Evolutionary conservation across 1,140 invertebrate species (phyloP).

Genomic region (Bombus confusus): DNA sequence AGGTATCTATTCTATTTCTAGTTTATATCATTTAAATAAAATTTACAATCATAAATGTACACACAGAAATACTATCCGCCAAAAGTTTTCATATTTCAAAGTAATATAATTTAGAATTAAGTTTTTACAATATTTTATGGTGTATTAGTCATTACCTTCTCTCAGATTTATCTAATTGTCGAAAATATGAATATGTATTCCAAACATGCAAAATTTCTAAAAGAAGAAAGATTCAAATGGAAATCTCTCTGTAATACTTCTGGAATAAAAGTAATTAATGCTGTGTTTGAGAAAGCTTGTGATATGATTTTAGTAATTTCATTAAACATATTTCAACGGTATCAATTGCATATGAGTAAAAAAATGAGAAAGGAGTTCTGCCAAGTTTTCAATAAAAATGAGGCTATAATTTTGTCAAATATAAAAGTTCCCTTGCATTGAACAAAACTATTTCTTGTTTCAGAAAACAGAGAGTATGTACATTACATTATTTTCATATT

Average conservation of each 20-base stretch:
- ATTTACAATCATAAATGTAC: slow-evolving; percentile 32
- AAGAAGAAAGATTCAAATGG: background rate
- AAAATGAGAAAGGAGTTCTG: slow-evolving; percentile 20
- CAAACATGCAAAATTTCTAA: background rate
- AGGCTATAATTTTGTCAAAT: slow-evolving; percentile 30
- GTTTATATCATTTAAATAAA: slow-evolving; percentile 31
- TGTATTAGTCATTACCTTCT: slow-evolving; percentile 6
- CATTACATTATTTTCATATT: slow-evolving; percentile 3
- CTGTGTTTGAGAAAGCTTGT: slow-evolving; percentile 68
- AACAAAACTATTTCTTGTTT: slow-evolving; percentile 44
- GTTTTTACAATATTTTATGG: slow-evolving; percentile 3
- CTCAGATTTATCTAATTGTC: background rate
- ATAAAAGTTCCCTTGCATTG: slow-evolving; percentile 56
- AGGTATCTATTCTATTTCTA: slow-evolving; percentile 10
- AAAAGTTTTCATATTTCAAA: slow-evolving; percentile 25
- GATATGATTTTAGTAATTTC: slow-evolving; percentile 21
- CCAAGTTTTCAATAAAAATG: slow-evolving; percentile 15
- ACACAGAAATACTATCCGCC: slow-evolving; percentile 12
- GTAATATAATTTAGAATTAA: slow-evolving; percentile 17
- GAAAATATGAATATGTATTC: background rate
- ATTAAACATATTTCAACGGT: slow-evolving; percentile 14
- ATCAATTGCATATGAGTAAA: slow-evolving; percentile 26
- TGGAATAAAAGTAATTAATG: slow-evolving; percentile 44
- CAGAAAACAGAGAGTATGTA: slow-evolving; percentile 10
- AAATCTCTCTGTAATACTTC: slow-evolving; percentile 27